phyloP scores from a whole-genome alignment of 2,113 vertebrate species.

The Crypturellus undulatus region DNA sequence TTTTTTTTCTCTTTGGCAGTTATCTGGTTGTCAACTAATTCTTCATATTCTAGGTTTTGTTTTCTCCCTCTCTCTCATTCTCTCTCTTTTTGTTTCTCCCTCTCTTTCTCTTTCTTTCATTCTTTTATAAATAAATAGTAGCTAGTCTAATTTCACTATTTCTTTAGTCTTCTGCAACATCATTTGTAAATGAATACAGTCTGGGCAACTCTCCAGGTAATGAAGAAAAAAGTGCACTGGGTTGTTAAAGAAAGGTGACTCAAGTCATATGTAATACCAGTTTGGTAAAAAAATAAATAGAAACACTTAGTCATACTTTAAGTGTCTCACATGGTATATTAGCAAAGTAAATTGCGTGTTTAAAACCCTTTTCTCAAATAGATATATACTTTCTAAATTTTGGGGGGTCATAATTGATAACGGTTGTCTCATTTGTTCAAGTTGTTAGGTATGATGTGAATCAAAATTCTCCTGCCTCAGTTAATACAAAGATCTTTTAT shows the following conservation, averaged over 20 bases:
- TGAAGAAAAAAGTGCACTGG: not conserved
- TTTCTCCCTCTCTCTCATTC: too few species aligned
- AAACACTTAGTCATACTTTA: not conserved
- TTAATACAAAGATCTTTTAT: not conserved
- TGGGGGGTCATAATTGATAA: not conserved
- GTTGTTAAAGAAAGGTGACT: rapidly evolving
- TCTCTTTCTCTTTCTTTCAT: too few species aligned
- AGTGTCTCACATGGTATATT: rapidly evolving
- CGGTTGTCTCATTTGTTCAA: not conserved
- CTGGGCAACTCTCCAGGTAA: not conserved
- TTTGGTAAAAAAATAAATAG: not conserved
- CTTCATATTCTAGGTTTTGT: not conserved
- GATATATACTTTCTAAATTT: not conserved
- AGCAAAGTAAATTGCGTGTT: not conserved
- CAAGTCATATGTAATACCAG: not conserved
- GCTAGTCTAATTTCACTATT: not conserved
- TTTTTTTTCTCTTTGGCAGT: not conserved
- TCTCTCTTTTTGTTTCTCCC: too few species aligned
- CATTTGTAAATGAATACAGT: not conserved
- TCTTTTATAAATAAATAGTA: not conserved
- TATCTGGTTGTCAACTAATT: not conserved
- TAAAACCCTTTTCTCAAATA: not conserved
- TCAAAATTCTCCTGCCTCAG: not conserved
- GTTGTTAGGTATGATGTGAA: not conserved
- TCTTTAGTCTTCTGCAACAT: not conserved